A percentile compares a stretch with the other conserved stretches of the same genome.
These are phyloP conservation scores for Lanius ludovicianus DNA, from an alignment of 2,113 vertebrate genomes.

Conservation along the genomic window DNA sequence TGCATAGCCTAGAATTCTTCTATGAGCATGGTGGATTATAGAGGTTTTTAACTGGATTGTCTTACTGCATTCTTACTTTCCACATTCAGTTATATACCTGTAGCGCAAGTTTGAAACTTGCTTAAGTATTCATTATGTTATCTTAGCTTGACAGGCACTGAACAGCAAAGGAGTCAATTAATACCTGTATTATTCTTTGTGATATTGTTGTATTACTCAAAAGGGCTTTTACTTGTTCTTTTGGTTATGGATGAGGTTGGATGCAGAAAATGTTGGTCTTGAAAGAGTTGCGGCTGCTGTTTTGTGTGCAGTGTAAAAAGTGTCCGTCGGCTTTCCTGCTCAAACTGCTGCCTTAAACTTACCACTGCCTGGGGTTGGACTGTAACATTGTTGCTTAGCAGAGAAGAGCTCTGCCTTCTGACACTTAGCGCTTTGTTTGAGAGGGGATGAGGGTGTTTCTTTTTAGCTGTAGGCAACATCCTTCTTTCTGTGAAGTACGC, in stretches of 20 bases:
- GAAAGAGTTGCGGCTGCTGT: neutral
- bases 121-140: neutral
- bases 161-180: neutral
- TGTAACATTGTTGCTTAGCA: neutral
- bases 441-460: neutral
- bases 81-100: neutral
- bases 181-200: neutral
- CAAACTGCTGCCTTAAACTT: neutral
- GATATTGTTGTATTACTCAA: neutral
- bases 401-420: neutral
- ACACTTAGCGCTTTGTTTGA: neutral
- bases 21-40: neutral
- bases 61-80: neutral
- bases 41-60: neutral
- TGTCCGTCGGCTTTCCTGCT: neutral
- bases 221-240: neutral
- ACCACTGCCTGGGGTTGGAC: neutral
- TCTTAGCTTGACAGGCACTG: neutral
- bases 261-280: neutral
- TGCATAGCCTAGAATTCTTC: neutral
- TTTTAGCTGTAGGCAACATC: neutral
- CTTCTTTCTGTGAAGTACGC: neutral
- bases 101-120: neutral
- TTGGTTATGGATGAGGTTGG: neutral
- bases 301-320: neutral